Conservation (phyloP, 2,888 invertebrate species). For the Chaitophorus viminalis region DNA sequence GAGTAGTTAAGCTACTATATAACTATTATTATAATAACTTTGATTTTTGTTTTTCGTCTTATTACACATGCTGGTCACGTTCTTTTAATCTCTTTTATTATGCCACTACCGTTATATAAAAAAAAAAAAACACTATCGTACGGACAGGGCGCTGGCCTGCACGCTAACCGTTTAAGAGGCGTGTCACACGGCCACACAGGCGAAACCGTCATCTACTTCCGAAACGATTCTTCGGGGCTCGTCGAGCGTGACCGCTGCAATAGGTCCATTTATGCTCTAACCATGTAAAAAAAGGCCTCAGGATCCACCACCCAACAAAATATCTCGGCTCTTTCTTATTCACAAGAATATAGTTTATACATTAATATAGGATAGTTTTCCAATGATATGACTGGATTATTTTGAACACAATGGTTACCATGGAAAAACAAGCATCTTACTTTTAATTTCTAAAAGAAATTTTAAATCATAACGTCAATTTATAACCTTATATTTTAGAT, state of each 20-base stretch:
- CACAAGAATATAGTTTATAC: background rate
- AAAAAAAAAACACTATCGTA: slow-evolving; percentile 34
- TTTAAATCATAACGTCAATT: no score
- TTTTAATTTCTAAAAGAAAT: no score
- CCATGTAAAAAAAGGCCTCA: slow-evolving; percentile 37
- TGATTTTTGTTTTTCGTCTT: slow-evolving; percentile 30
- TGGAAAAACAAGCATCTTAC: background rate
- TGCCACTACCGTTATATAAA: slow-evolving; percentile 55
- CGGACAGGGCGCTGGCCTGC: slow-evolving; percentile 51
- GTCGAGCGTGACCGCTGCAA: slow-evolving; percentile 43
- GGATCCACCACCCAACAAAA: background rate
- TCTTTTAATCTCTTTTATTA: slow-evolving; percentile 59
- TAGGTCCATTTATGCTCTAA: slow-evolving; percentile 44
- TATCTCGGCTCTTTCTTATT: background rate
- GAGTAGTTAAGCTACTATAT: background rate
- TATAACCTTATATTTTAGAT: no score
- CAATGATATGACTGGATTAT: slow-evolving; percentile 1
- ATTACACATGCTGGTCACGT: slow-evolving; percentile 52
- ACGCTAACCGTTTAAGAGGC: slow-evolving; percentile 57
- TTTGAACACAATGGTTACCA: background rate
- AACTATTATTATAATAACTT: slow-evolving; percentile 20
- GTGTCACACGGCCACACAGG: slow-evolving; percentile 60
- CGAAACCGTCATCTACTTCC: slow-evolving; percentile 60
- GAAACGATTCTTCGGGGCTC: slow-evolving; percentile 59
- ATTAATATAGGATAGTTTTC: background rate